These are phyloP conservation scores for Galendromus occidentalis DNA, from an alignment of 1,140 invertebrate genomes.

Conservation along the genomic window DNA sequence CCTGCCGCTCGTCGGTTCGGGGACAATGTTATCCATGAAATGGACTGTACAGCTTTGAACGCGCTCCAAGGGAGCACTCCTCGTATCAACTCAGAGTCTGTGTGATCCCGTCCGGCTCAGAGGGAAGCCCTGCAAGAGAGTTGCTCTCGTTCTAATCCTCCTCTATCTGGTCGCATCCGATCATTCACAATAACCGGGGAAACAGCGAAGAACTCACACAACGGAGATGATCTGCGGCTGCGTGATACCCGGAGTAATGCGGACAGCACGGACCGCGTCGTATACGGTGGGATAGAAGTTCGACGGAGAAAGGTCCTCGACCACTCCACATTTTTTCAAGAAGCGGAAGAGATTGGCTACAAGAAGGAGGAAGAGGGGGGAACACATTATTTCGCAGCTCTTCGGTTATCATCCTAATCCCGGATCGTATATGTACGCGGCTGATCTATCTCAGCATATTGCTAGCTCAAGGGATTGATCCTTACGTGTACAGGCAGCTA, in stretches of 20 bases:
- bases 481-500: not conserved
- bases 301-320: not conserved
- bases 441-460: not conserved
- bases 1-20: too few relatives aligned
- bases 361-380: not conserved
- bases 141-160: too few relatives aligned
- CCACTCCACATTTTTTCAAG: not conserved
- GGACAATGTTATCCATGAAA: too few relatives aligned
- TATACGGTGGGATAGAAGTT: conserved; percentile 8
- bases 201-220: too few relatives aligned
- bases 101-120: too few relatives aligned
- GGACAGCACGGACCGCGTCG: not conserved
- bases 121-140: too few relatives aligned
- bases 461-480: not conserved
- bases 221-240: too few relatives aligned
- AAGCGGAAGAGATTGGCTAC: not conserved
- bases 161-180: too few relatives aligned
- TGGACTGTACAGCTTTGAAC: too few relatives aligned
- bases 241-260: not conserved
- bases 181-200: too few relatives aligned
- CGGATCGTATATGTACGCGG: not conserved
- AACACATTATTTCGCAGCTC: not conserved
- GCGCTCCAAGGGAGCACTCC: too few relatives aligned
- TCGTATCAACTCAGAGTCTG: too few relatives aligned
- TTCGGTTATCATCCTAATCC: not conserved